Base-by-base conservation (phyloP, 2,113 vertebrate genomes). In the Scartelaos histophorus region DNA sequence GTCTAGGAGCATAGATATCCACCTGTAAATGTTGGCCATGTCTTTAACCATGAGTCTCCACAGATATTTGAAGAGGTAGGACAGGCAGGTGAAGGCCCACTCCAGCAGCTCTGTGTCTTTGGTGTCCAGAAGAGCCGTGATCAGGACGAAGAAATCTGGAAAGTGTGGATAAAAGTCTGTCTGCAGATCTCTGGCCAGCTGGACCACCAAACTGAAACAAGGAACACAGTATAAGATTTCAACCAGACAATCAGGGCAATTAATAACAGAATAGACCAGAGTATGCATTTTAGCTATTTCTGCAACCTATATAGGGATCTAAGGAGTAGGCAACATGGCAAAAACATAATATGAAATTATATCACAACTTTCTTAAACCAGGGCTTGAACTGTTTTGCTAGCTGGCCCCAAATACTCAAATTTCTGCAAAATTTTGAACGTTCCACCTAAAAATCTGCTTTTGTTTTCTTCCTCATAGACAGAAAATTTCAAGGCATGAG, bases 31-130 rank as follows among this genome's bases (percentile, higher is more conserved):
- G 56, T 74, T 94, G 68, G 85, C 25, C 92, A 98, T 97, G 82
- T 99, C 98, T 84, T 96, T 98, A 66, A 97, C 96, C 96, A 99
- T 98, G 61, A 97, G 75, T 69, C 96, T 95, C 98, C 97, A 99
- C 56, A 99, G 92, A 74, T 98, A 98, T 84, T 99, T 99, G 91
- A 96, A 99, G 25, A 99, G 95, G 81, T 97, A 99, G 0, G 97
- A 98, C 60, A 99, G 93, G 21, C 94, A 94, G 0, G 96, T 98
- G 86, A 99, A 99, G 34, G 93, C 93, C 96, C 97, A 98, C 89
- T 99, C 98, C 76, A 99, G 82, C 71, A 95, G 83, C 35, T 97
- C 96, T 0, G 97, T 98, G 89, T 99, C 95, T 86, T 96, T 95
- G 0, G 97, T 98, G 69, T 98, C 96, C 87, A 99, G 84, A 66